These are phyloP conservation scores for Apodemus sylvaticus DNA, from an alignment of 2,113 vertebrate species.

Conservation along the genomic window DNA sequence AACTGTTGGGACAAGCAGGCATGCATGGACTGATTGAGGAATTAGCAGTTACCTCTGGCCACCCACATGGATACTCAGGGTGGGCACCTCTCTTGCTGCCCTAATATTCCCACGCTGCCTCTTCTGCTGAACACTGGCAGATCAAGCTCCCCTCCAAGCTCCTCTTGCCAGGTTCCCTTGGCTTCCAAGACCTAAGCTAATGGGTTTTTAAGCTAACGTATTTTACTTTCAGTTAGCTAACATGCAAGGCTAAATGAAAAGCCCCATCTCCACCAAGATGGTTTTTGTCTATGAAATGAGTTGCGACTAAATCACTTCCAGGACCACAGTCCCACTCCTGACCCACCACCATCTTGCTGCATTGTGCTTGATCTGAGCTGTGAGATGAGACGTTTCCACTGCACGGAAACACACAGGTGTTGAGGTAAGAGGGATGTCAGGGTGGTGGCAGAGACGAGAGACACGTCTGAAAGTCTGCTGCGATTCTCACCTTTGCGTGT, in stretches of 20 bases:
- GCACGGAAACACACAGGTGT: conserved; percentile 8
- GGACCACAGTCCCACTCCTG: not conserved
- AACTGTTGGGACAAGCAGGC: not conserved
- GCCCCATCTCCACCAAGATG: not conserved
- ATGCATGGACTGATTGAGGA: not conserved
- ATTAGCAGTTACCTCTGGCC: not conserved
- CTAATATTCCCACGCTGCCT: not conserved
- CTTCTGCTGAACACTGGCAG: not conserved
- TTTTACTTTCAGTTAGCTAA: conserved; percentile 37
- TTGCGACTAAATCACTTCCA: not conserved
- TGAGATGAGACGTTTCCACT: conserved; percentile 19
- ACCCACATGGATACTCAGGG: not conserved
- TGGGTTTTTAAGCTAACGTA: conserved; percentile 1
- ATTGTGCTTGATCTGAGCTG: not conserved
- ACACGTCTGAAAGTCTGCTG: not conserved
- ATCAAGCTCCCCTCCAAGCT: not conserved
- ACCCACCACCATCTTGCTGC: not conserved
- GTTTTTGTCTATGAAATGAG: not conserved
- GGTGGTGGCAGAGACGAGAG: not conserved
- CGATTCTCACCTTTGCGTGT: not conserved
- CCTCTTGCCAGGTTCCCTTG: not conserved
- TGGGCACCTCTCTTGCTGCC: not conserved
- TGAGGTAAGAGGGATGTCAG: conserved; percentile 33
- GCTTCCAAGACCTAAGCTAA: conserved; percentile 12
- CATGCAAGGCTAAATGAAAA: conserved; percentile 20